Conservation (phyloP, 1,140 invertebrate species). For the Nomia melanderi region DNA sequence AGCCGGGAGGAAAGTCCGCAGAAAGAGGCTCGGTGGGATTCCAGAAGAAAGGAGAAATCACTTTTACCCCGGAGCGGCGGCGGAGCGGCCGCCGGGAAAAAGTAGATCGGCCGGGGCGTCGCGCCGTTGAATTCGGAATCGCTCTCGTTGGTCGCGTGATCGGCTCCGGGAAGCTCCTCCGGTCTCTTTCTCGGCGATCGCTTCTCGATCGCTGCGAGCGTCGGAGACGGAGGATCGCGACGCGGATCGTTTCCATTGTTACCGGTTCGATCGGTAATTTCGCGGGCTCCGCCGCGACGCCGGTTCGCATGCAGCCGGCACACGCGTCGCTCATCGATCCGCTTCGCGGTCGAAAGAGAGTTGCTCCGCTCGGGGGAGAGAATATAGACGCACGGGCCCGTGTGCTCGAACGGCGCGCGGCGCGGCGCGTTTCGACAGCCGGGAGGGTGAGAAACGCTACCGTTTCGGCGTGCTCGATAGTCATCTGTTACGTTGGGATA, state of each 20-base stretch:
- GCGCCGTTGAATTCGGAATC: slow-evolving; percentile 17
- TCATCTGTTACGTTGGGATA: slow-evolving; percentile 73
- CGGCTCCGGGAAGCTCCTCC: not conserved
- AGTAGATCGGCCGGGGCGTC: slow-evolving; percentile 9
- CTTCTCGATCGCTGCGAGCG: no score
- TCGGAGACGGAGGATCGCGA: no score
- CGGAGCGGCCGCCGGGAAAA: slow-evolving; percentile 26
- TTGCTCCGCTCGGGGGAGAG: no score
- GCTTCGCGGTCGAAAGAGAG: no score
- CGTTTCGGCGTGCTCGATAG: slow-evolving; percentile 67
- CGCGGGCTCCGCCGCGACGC: no score
- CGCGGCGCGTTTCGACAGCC: slow-evolving; percentile 24
- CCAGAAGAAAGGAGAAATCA: slow-evolving; percentile 64
- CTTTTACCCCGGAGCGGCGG: slow-evolving; percentile 45
- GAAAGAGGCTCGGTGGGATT: slow-evolving; percentile 43
- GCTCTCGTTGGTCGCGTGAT: not conserved
- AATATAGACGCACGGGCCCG: no score
- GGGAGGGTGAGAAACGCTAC: slow-evolving; percentile 47
- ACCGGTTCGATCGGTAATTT: no score
- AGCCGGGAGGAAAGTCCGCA: slow-evolving; percentile 23
- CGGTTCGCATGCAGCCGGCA: no score
- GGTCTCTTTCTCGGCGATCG: no score
- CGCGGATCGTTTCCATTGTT: not conserved
- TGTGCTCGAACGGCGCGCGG: no score
- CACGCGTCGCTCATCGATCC: no score